A percentile compares a stretch with the other conserved stretches of the same genome.
These are phyloP conservation scores for Baronia brevicornis DNA, from an alignment of 2,888 invertebrate genomes.

Conservation along the genomic window DNA sequence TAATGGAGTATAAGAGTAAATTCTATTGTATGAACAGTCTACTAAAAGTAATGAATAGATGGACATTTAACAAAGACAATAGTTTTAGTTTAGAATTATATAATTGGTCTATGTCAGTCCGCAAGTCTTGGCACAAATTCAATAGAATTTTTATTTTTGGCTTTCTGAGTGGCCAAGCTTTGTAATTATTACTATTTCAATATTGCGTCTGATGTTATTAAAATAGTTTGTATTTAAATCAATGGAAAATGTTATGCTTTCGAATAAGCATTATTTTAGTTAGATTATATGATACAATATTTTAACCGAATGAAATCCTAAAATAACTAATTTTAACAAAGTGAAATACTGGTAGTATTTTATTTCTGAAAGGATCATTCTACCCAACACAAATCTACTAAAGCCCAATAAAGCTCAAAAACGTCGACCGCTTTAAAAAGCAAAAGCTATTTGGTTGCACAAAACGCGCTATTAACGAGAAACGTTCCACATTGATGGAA, in stretches of 20 bases:
- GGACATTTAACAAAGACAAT: constrained; percentile 59
- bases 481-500: constrained; percentile 33
- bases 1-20: too few relatives aligned
- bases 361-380: constrained; percentile 1
- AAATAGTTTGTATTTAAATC: too few relatives aligned
- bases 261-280: constrained; percentile 8
- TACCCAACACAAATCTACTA: too few relatives aligned
- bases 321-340: not conserved
- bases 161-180: constrained; percentile 18
- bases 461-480: constrained; percentile 39
- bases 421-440: constrained; percentile 2
- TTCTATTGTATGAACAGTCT: too few relatives aligned
- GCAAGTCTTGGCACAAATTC: constrained; percentile 41
- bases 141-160: constrained; percentile 34
- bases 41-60: constrained; percentile 49
- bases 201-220: constrained; percentile 10
- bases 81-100: constrained; percentile 21
- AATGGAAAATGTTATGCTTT: too few relatives aligned
- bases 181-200: constrained; percentile 18
- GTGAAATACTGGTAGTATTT: constrained; percentile 2
- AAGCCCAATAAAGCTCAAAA: too few relatives aligned
- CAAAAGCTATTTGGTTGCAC: constrained; percentile 17
- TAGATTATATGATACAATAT: constrained; percentile 3
- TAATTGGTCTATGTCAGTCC: constrained; percentile 27
- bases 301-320: not conserved